Evolutionary conservation across 2,797 vertebrate species (phyloP), one percentile per base, ranked within the genome.

Genomic region (Microctenopoma steveboyesi): DNA sequence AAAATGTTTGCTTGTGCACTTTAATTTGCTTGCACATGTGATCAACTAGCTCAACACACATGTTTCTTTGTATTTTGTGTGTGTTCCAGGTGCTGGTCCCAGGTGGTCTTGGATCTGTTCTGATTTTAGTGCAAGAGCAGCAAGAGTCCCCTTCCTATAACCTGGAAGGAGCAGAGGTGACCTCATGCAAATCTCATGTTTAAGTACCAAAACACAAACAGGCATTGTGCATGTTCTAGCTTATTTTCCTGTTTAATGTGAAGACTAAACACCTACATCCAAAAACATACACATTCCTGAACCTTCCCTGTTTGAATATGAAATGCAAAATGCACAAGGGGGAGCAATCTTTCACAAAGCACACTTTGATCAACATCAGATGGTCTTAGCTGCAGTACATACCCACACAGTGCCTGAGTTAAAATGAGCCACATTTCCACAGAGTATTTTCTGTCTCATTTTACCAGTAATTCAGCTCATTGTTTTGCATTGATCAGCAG

Each of bases 161-260:
- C 16, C 66, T 94, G 60, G 89, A 92, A 6, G 90, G 88, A 72
- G 80, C 85, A 15, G 94, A 95, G 93, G 93, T 94, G 78, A 92
- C 3, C 14, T 72, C 54, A 72, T 39, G 4, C 33, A 12, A 18
- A 79, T 66, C 27, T 9, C 57, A 70, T 45, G 52, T 59, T 74
- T 7, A 50, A 16, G 3, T 25, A 16, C 30, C 15, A 13, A 47
- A 48, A 18, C 5, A 1, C 15, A 16, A n/a, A 35, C 33, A 7
- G 54, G 11, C 28, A 7, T 3, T 3, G 25, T 47, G 28, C 8
- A 62, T 27, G 12, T 43, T 46, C 9, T 9, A 3, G 42, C 48
- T 11, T 7, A 7, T 40, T 78, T 50, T 13, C 42, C 52, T 16
- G 30, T 48, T 71, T 58, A 40, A n/a, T 63, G 43, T 67, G 28